These are phyloP conservation scores for Macaca nemestrina DNA, from an alignment of 2,113 vertebrate genomes.

Conservation along the genomic window DNA sequence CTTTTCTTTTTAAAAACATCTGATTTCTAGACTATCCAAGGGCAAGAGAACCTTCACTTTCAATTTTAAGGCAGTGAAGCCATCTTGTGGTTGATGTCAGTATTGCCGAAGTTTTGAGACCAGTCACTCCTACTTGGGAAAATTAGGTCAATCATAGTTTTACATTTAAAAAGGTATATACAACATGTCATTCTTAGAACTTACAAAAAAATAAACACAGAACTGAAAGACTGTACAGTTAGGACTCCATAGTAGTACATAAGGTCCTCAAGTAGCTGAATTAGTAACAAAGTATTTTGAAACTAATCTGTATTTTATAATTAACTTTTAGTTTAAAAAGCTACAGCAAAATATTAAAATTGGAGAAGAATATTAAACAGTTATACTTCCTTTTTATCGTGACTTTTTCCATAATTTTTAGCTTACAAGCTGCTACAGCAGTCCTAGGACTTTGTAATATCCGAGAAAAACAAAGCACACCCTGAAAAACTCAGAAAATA, in stretches of 20 bases:
- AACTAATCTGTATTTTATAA: not conserved
- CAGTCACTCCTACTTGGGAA: not conserved
- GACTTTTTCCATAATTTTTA: conserved; percentile 21
- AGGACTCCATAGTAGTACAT: not conserved
- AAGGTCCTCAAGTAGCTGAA: not conserved
- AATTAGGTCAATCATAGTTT: not conserved
- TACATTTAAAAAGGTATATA: not conserved
- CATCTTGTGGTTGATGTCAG: conserved; percentile 84
- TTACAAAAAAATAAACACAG: not conserved
- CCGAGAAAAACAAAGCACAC: not conserved
- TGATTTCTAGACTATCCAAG: not conserved
- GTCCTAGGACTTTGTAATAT: not conserved
- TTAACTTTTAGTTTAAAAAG: conserved; percentile 9
- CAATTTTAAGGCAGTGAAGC: conserved; percentile 78
- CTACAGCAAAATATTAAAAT: not conserved
- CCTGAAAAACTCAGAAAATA: not conserved
- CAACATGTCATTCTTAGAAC: not conserved
- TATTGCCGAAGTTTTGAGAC: conserved; percentile 2
- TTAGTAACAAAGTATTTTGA: not conserved
- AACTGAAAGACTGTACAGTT: not conserved
- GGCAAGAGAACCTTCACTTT: rapidly evolving
- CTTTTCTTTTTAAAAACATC: conserved; percentile 39
- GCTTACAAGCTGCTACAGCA: not conserved
- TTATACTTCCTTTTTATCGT: not conserved
- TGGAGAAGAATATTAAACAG: not conserved